Conservation (phyloP, 2,888 invertebrate species). For the Lissocephala sabroskyi region DNA sequence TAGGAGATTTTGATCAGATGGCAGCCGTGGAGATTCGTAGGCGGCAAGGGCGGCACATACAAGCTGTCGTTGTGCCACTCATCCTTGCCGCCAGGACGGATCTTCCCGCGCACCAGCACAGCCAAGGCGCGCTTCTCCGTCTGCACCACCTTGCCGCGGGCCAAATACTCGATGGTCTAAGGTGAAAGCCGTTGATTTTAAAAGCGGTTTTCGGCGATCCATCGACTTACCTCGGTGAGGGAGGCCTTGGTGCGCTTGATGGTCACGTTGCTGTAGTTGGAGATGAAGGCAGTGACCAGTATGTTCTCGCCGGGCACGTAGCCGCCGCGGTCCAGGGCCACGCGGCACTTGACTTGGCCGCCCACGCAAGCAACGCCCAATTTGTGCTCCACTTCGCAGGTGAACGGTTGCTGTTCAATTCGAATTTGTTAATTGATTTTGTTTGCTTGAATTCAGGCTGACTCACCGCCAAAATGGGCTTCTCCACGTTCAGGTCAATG, state of each 20-base stretch:
- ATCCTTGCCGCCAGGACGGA: constrained; percentile 85
- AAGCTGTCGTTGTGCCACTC: constrained; percentile 91
- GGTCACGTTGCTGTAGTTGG: constrained; percentile 88
- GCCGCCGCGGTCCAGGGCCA: constrained; percentile 91
- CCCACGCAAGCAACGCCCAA: constrained; percentile 91
- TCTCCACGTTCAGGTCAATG: constrained; percentile 92
- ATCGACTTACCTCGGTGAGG: constrained; percentile 76
- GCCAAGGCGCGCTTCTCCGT: constrained; percentile 90
- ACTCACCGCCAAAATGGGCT: constrained; percentile 88
- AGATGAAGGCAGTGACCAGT: constrained; percentile 86
- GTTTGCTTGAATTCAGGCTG: constrained; percentile 1
- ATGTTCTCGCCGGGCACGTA: constrained; percentile 97
- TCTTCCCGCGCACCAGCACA: constrained; percentile 84
- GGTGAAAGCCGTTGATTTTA: background rate
- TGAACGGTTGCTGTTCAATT: constrained; percentile 83
- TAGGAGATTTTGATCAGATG: constrained; percentile 95
- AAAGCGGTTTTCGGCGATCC: background rate
- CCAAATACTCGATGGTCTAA: constrained; percentile 90
- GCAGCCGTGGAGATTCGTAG: constrained; percentile 93
- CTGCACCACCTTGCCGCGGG: constrained; percentile 88
- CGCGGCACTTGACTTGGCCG: constrained; percentile 89
- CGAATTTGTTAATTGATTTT: constrained; percentile 5
- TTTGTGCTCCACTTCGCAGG: constrained; percentile 92
- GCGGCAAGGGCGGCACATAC: constrained; percentile 94
- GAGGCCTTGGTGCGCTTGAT: constrained; percentile 90